Evolutionary conservation across 2,888 invertebrate genomes (phyloP).

Genomic region (Nasonovia ribisnigri): DNA sequence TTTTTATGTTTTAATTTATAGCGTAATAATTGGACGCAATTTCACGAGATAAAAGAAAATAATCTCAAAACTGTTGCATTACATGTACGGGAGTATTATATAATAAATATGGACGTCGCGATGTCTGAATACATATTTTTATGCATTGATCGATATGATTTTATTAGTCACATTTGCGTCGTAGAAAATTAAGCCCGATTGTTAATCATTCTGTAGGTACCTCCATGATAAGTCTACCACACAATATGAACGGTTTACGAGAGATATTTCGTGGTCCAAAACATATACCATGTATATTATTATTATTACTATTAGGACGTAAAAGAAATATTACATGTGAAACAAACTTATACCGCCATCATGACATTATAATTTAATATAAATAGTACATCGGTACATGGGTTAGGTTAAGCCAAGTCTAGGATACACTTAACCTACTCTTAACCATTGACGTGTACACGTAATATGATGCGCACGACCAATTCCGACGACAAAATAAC

Average conservation of each 20-base stretch:
- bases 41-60: background rate
- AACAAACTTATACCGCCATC: background rate
- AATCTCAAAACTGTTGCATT: background rate
- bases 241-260: background rate
- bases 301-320: background rate
- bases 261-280: background rate
- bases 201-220: background rate
- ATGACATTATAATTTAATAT: background rate
- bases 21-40: constrained; percentile 29
- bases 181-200: background rate
- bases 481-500: no score
- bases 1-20: constrained; percentile 21
- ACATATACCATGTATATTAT: background rate
- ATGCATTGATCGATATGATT: background rate
- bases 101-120: background rate
- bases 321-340: background rate
- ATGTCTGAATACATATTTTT: background rate
- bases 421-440: background rate
- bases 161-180: constrained; percentile 2
- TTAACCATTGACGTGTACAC: background rate
- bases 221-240: background rate
- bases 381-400: no score
- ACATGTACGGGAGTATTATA: background rate
- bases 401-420: no score
- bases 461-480: background rate